A percentile compares a stretch with the other conserved stretches of the same genome.
These are phyloP conservation scores for Amphiura filiformis DNA, from an alignment of 35 echinoderm and acorn worm species.

Conservation along the genomic window DNA sequence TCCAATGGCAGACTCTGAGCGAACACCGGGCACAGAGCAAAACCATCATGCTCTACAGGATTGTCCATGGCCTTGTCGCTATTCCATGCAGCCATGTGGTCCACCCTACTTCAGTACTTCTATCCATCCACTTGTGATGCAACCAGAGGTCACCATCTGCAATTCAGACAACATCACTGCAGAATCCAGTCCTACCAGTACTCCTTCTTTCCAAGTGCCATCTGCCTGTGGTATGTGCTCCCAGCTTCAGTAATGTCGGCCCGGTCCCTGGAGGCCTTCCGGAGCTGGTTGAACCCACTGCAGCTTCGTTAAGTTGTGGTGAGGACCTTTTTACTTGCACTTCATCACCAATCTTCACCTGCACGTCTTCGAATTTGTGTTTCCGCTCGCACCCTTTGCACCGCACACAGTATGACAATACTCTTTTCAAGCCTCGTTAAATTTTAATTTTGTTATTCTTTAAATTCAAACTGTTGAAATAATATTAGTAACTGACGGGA, in stretches of 20 bases:
- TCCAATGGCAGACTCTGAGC: slow-evolving; percentile 17
- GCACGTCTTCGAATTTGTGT: too few relatives aligned
- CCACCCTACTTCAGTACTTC: not conserved
- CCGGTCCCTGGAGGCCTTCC: not conserved
- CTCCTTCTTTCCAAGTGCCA: not conserved
- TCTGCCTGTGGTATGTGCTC: not conserved
- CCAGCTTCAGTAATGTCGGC: not conserved
- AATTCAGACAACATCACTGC: not conserved
- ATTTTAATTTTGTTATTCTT: too few relatives aligned
- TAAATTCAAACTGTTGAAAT: too few relatives aligned
- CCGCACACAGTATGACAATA: too few relatives aligned
- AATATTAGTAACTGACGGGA: too few relatives aligned
- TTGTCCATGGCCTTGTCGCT: slow-evolving; percentile 24
- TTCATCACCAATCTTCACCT: too few relatives aligned
- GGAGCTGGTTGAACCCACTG: not conserved
- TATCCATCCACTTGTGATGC: not conserved
- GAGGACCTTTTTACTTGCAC: not conserved
- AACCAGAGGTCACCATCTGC: not conserved
- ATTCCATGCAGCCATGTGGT: too few relatives aligned
- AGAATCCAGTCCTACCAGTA: not conserved
- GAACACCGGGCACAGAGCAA: slow-evolving; percentile 27
- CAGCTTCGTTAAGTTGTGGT: not conserved
- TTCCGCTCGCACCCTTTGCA: too few relatives aligned
- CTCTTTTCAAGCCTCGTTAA: too few relatives aligned
- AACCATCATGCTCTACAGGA: slow-evolving; percentile 35